Percentiles rank a stretch among this genome's conserved stretches.
These are phyloP conservation scores for Pangasius krempfi DNA, from an alignment of 2,797 vertebrate genomes.

Conservation along the genomic window DNA sequence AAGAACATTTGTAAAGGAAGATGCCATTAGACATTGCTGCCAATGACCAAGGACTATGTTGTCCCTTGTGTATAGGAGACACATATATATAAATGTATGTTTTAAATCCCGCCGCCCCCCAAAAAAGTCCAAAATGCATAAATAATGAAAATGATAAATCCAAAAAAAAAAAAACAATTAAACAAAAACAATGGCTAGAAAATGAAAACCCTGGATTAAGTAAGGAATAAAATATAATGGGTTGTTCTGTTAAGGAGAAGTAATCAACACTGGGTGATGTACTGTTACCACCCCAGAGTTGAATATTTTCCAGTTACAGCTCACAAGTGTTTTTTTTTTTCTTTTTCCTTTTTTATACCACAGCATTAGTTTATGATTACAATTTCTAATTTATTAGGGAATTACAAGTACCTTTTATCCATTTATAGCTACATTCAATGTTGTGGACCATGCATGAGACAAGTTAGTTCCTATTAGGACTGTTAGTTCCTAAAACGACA, in stretches of 20 bases:
- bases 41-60: neutral
- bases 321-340: neutral
- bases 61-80: neutral
- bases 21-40: neutral
- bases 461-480: neutral
- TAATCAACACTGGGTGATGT: neutral
- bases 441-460: neutral
- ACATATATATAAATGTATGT: neutral
- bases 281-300: neutral
- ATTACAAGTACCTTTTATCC: neutral
- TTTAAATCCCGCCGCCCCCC: neutral
- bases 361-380: neutral
- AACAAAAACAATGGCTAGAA: neutral
- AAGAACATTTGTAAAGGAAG: neutral
- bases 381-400: neutral
- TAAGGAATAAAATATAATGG: neutral
- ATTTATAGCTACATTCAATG: neutral
- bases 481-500: too few relatives aligned
- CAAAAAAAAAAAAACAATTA: neutral
- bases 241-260: neutral
- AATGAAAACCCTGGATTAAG: neutral
- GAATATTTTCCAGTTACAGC: neutral
- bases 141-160: neutral
- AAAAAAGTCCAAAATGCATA: neutral
- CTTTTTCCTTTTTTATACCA: neutral